phyloP scores from a whole-genome alignment of 2,797 vertebrate genomes.

The Neoniphon sammara region DNA sequence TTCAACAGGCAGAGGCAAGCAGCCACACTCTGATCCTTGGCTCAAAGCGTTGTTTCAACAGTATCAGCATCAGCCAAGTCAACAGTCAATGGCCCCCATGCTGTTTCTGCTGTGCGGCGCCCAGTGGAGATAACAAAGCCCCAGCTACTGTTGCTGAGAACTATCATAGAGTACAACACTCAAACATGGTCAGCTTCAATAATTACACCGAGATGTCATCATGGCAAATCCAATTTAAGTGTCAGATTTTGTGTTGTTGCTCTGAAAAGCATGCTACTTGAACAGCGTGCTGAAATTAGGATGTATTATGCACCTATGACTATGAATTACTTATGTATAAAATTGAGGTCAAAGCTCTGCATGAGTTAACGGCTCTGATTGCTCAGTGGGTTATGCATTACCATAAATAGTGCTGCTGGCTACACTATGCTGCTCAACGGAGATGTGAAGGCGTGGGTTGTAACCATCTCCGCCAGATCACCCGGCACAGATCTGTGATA shows the following conservation, averaged over 20 bases:
- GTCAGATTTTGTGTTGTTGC: slow-evolving; percentile 32
- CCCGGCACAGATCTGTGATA: slow-evolving; percentile 24
- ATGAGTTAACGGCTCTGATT: slow-evolving; percentile 32
- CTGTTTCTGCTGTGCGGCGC: slow-evolving; percentile 51
- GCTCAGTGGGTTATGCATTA: slow-evolving; percentile 13
- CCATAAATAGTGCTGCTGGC: slow-evolving; percentile 13
- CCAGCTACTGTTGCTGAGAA: slow-evolving; percentile 35
- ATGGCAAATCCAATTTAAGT: slow-evolving; percentile 16
- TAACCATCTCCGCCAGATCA: slow-evolving; percentile 18
- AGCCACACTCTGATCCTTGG: slow-evolving; percentile 66
- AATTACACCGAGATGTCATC: slow-evolving; percentile 45
- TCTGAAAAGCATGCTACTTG: slow-evolving; percentile 3
- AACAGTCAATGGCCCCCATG: slow-evolving; percentile 55
- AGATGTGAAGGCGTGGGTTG: slow-evolving; percentile 16
- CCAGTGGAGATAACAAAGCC: slow-evolving; percentile 54
- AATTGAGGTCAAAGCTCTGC: slow-evolving; percentile 41
- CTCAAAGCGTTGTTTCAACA: slow-evolving; percentile 70
- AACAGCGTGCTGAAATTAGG: neutral
- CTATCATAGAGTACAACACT: slow-evolving; percentile 23
- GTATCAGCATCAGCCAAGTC: slow-evolving; percentile 68
- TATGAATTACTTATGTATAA: slow-evolving; percentile 34
- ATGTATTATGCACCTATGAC: slow-evolving; percentile 32
- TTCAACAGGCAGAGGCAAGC: slow-evolving; percentile 47
- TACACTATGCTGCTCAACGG: neutral
- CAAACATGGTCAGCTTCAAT: slow-evolving; percentile 37